Base-by-base conservation (phyloP, 2,888 invertebrate species). In the Eupithecia vulgata region DNA sequence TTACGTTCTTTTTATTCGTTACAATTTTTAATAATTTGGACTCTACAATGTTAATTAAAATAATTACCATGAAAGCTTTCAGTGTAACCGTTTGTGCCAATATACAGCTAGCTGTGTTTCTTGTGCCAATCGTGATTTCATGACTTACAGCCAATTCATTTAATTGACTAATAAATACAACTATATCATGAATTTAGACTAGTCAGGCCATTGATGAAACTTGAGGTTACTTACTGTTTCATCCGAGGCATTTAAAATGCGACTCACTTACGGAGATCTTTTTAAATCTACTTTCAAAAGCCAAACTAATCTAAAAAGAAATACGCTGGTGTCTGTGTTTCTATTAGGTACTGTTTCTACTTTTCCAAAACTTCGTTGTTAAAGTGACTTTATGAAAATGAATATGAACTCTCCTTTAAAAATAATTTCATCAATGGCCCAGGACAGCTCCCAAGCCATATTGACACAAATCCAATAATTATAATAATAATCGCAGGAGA, bases 41-140 rank as follows among this genome's bases (percentile, higher is more conserved):
- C 79, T 48, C 48, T 78, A 78, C 75, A 78, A 82, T 81, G 82
- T 83, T 79, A 76, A 81, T 79, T 79, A 76, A 79, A 76, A 79
- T 81, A n/a, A 17, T 80, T 80, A 79, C 74, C 67, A 72, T 74
- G 67, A 75, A 84, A 84, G 82, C 84, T 81, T 84, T 80, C 77
- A 70, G 78, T 83, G 82, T 78, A 69, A 70, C 68, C 76, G 82
- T 87, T 87, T 88, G 86, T 86, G 85, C 86, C 88, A 88, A 86
- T 87, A 85, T 80, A 74, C 78, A 80, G 79, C 81, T 78, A 77
- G 70, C 77, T 71, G 77, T 78, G 78, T 74, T 71, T 73, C 40
- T 73, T 72, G 80, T 78, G 76, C 79, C 77, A 76, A 75, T 78
- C 37, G 78, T 76, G 77, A 73, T 70, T 73, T 75, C 12, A 70